These are phyloP conservation scores for Lipophrys pholis DNA, from an alignment of 2,113 vertebrate genomes.

Conservation along the genomic window DNA sequence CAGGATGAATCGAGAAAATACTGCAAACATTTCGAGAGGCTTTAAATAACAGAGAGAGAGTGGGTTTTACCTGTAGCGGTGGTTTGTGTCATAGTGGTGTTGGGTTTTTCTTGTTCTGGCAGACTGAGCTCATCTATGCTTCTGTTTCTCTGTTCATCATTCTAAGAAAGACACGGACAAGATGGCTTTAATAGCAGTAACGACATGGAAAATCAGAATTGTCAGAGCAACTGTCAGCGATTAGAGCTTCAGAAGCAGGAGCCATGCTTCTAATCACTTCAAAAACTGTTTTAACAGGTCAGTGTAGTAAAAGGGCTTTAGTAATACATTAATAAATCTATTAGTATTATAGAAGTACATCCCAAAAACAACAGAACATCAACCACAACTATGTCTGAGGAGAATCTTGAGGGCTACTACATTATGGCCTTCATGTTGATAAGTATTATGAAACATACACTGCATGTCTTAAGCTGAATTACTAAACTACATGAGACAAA, in stretches of 20 bases:
- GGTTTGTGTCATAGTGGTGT: slow-evolving; percentile 62
- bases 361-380: background rate
- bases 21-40: too few relatives aligned
- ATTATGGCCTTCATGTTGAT: background rate
- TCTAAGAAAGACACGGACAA: slow-evolving; percentile 37
- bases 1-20: too few relatives aligned
- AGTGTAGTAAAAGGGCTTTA: too few relatives aligned
- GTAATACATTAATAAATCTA: background rate
- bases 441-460: too few relatives aligned
- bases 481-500: too few relatives aligned
- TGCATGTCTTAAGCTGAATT: too few relatives aligned
- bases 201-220: background rate
- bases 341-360: background rate
- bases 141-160: slow-evolving; percentile 78
- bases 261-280: background rate
- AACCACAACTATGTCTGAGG: background rate
- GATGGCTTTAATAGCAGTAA: background rate
- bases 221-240: background rate
- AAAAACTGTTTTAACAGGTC: background rate
- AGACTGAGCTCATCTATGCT: slow-evolving; percentile 73
- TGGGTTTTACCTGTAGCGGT: slow-evolving; percentile 43
- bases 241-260: background rate
- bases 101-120: slow-evolving; percentile 80
- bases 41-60: too few relatives aligned
- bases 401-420: background rate